A percentile compares a stretch with the other conserved stretches of the same genome.
Conservation (phyloP, 2,113 vertebrate genomes). For the Pseudopodoces humilis region DNA sequence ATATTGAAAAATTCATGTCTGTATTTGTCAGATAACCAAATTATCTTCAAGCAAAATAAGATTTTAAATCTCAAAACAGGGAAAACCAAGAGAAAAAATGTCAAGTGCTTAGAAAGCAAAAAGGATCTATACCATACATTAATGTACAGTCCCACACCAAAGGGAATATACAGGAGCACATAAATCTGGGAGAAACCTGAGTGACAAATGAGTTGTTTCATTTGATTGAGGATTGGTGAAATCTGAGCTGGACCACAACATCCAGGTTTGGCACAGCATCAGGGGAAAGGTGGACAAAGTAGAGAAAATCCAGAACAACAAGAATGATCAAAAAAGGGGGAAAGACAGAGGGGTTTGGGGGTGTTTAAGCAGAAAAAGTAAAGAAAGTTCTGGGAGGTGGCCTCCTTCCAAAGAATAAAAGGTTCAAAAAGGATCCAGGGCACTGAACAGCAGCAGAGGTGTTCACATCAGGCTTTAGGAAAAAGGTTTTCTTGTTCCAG, state of each 20-base stretch:
- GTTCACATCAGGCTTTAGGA: background rate
- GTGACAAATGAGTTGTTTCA: background rate
- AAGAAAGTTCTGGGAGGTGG: background rate
- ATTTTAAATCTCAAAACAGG: constrained; percentile 33
- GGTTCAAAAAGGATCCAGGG: background rate
- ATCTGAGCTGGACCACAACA: background rate
- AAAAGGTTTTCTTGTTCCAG: background rate
- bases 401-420: background rate
- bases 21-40: constrained; percentile 22
- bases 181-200: background rate
- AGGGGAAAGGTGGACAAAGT: background rate
- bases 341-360: background rate
- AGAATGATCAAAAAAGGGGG: background rate
- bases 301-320: background rate
- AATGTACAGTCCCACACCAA: background rate
- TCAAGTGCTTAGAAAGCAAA: constrained; percentile 9
- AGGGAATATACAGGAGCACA: background rate
- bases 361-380: background rate
- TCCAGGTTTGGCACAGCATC: background rate
- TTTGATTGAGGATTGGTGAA: background rate
- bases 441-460: background rate
- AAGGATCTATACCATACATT: background rate
- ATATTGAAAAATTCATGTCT: constrained; percentile 5
- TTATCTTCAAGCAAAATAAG: background rate
- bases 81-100: background rate